phyloP scores from a whole-genome alignment of 2,888 invertebrate genomes.

The Thecophora atra region DNA sequence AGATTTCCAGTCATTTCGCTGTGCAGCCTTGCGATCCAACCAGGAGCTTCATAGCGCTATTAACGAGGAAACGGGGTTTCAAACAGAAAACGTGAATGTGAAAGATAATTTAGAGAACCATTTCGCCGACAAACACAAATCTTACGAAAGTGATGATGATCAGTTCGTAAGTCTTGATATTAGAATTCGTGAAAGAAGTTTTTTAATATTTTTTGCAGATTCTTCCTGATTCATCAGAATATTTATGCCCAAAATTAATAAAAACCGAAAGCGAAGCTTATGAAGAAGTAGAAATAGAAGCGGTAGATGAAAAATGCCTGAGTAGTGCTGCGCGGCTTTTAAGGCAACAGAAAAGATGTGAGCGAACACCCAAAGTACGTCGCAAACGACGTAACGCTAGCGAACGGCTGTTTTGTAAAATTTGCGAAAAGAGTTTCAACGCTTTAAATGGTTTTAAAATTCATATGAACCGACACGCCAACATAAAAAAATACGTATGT shows the following conservation, averaged over 20 bases:
- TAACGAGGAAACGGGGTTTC: slow-evolving; percentile 16
- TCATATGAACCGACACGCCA: slow-evolving; percentile 57
- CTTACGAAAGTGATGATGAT: slow-evolving; percentile 42
- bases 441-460: no score
- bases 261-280: slow-evolving; percentile 44
- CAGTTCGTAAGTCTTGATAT: slow-evolving; percentile 39
- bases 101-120: no score
- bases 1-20: slow-evolving; percentile 53
- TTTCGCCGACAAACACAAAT: neutral
- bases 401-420: slow-evolving; percentile 53
- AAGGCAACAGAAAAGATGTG: no score
- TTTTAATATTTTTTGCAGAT: neutral
- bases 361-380: slow-evolving; percentile 27
- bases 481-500: slow-evolving; percentile 58
- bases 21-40: slow-evolving; percentile 50
- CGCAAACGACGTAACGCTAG: slow-evolving; percentile 28
- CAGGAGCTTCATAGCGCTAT: slow-evolving; percentile 44
- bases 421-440: no score
- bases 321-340: no score
- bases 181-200: neutral
- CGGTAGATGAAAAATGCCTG: no score
- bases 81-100: no score
- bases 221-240: slow-evolving; percentile 42
- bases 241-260: slow-evolving; percentile 39
- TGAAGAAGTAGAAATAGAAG: slow-evolving; percentile 33